phyloP scores from a whole-genome alignment of 2,113 vertebrate genomes.

The Pandion haliaetus region DNA sequence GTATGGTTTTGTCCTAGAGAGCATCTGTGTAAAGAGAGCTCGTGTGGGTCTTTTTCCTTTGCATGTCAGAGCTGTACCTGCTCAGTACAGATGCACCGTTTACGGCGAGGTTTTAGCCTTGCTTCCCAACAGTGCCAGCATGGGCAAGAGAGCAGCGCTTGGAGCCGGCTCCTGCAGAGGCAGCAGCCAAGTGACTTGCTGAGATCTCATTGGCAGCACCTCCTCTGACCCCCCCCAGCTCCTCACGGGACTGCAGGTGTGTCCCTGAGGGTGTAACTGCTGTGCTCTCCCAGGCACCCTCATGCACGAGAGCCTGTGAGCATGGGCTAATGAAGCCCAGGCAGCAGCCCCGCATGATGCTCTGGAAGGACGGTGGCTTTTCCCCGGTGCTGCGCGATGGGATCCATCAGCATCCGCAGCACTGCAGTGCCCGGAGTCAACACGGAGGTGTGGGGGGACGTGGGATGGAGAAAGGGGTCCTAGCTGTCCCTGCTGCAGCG shows the following conservation, averaged over 20 bases:
- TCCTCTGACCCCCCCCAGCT: not conserved
- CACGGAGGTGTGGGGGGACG: fast-evolving
- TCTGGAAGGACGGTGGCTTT: not conserved
- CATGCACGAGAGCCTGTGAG: fast-evolving
- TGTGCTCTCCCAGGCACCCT: not conserved
- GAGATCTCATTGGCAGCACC: not conserved
- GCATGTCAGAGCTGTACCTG: not conserved
- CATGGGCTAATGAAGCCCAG: not conserved
- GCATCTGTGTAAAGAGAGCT: not conserved
- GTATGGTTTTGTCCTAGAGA: not conserved
- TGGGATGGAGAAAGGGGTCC: not conserved
- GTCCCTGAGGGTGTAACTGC: not conserved
- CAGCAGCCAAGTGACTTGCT: not conserved
- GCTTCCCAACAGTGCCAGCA: not conserved
- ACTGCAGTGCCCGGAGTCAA: fast-evolving
- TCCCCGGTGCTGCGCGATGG: not conserved
- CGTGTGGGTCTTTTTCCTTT: not conserved
- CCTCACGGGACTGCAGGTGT: not conserved
- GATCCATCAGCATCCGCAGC: not conserved
- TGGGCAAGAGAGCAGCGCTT: not conserved
- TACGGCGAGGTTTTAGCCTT: fast-evolving
- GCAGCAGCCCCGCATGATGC: not conserved
- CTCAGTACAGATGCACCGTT: not conserved
- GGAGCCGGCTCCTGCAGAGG: not conserved
- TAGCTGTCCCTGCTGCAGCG: not conserved